phyloP scores from a whole-genome alignment of 2,113 vertebrate species.

The Brachypteracias leptosomus region DNA sequence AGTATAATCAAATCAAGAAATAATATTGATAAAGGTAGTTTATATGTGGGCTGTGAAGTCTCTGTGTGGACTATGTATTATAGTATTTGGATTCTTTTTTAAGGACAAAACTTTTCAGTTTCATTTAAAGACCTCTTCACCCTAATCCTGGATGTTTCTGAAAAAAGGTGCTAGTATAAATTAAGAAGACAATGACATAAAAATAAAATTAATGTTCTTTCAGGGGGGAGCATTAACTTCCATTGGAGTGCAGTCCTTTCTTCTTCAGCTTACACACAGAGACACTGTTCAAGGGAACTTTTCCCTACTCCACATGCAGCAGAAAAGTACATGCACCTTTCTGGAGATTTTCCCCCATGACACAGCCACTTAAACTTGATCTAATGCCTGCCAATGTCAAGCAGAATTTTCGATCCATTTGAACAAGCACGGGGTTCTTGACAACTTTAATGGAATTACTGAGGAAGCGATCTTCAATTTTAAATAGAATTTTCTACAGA shows the following conservation, averaged over 20 bases:
- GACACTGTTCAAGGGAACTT: neutral
- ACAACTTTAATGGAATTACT: neutral
- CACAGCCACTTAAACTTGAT: neutral
- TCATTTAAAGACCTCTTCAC: neutral
- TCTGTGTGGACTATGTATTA: accelerated
- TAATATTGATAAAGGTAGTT: neutral
- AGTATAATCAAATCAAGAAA: neutral
- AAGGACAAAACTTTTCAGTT: neutral
- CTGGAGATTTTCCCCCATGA: neutral
- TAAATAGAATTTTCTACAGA: neutral
- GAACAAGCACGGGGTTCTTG: neutral
- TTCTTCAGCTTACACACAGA: neutral
- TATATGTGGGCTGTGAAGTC: neutral
- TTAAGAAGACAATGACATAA: neutral
- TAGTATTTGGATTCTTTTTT: neutral
- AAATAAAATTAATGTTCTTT: neutral
- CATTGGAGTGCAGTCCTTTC: neutral
- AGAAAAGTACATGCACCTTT: neutral
- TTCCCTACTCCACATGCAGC: neutral
- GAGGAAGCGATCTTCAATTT: neutral
- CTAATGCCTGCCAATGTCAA: neutral
- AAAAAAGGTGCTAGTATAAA: neutral
- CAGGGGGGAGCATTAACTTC: accelerated
- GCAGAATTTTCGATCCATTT: neutral
- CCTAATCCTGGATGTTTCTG: neutral